A percentile compares a stretch with the other conserved stretches of the same genome.
phyloP scores from a whole-genome alignment of 2,888 invertebrate genomes.

The Dolomedes plantarius region DNA sequence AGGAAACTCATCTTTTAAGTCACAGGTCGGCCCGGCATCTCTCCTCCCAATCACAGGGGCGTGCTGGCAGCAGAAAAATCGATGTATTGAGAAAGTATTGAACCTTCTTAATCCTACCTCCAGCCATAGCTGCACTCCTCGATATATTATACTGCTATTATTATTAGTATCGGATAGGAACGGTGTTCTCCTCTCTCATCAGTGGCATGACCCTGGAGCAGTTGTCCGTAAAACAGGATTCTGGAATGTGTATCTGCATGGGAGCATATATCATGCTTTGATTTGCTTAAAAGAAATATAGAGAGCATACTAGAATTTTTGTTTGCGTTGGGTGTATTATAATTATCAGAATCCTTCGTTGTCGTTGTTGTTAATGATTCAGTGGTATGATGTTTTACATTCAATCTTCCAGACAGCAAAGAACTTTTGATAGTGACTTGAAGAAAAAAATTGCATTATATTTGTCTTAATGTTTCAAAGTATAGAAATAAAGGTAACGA shows the following conservation, averaged over 20 bases:
- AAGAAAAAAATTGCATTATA: too few species aligned
- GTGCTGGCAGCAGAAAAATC: constrained; percentile 32
- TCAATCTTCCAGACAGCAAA: too few species aligned
- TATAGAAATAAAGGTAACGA: too few species aligned
- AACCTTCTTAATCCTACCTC: constrained; percentile 50
- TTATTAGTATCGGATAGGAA: constrained; percentile 33
- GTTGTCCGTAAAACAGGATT: constrained; percentile 50
- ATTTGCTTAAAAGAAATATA: constrained; percentile 24
- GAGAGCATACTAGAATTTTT: too few species aligned
- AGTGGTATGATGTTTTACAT: too few species aligned
- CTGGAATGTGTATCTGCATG: constrained; percentile 12
- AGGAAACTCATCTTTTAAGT: constrained; percentile 48
- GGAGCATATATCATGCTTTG: constrained; percentile 18
- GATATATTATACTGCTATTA: constrained; percentile 59
- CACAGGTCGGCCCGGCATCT: constrained; percentile 40
- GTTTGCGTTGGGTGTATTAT: background rate
- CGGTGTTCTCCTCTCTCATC: constrained; percentile 32
- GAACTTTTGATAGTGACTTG: too few species aligned
- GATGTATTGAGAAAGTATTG: constrained; percentile 57
- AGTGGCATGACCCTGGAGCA: constrained; percentile 22
- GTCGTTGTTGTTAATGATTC: background rate
- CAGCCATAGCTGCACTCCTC: constrained; percentile 24
- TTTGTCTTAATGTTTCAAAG: too few species aligned
- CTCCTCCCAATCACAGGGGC: constrained; percentile 12
- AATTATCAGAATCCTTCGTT: background rate